Evolutionary conservation across 2,113 vertebrate genomes (phyloP).

Genomic region (Chloebia gouldiae): DNA sequence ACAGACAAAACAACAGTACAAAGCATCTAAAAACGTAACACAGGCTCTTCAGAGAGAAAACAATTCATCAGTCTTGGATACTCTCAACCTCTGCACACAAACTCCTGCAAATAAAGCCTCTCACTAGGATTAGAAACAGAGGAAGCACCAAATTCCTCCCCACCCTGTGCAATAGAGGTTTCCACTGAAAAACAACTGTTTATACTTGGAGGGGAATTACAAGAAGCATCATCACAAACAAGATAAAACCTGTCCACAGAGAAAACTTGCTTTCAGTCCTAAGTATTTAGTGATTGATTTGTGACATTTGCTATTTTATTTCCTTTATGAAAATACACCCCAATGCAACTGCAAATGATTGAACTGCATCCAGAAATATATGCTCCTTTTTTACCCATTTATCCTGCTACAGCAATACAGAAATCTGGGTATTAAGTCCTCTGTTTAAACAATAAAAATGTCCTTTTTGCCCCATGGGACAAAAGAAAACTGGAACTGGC

Average conservation of each 20-base stretch:
- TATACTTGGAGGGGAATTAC: not conserved
- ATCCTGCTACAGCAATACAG: rapidly evolving
- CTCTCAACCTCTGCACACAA: not conserved
- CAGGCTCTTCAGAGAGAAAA: not conserved
- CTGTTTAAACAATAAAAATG: not conserved
- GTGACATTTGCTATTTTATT: not conserved
- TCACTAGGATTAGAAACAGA: not conserved
- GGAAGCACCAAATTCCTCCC: not conserved
- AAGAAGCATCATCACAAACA: not conserved
- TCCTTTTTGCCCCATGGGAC: not conserved
- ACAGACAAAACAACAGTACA: not conserved
- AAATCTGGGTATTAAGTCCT: not conserved
- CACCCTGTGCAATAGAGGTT: not conserved
- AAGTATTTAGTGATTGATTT: not conserved
- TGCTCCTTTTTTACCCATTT: not conserved
- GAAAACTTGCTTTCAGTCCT: not conserved
- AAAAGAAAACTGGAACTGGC: not conserved
- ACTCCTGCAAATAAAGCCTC: not conserved
- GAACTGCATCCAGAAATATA: not conserved
- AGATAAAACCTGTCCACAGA: not conserved
- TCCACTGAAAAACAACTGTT: not conserved
- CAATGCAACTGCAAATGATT: not conserved
- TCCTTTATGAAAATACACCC: not conserved
- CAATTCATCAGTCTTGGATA: not conserved
- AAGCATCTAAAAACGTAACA: not conserved